Evolutionary conservation across 2,797 vertebrate species (phyloP).

Genomic region (Lagocephalus sceleratus): DNA sequence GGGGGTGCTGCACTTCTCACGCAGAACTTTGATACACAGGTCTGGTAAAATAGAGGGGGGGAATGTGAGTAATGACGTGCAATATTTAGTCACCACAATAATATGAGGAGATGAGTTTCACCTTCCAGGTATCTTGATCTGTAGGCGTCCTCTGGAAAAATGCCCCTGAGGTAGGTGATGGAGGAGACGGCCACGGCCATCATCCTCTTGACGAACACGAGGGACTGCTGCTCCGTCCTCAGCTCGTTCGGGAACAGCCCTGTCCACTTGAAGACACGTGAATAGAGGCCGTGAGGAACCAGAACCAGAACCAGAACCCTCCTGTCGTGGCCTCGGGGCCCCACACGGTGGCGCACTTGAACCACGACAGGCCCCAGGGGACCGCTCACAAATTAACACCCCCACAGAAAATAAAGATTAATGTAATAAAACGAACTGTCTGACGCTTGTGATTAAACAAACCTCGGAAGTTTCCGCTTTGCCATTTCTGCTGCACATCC

Average conservation of each 20-base stretch:
- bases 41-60: constrained; percentile 33
- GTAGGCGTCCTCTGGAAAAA: constrained; percentile 77
- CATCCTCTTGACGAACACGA: constrained; percentile 75
- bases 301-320: neutral
- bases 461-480: constrained; percentile 66
- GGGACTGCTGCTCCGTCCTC: constrained; percentile 63
- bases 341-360: constrained; percentile 22
- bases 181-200: constrained; percentile 69
- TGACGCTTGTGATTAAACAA: constrained; percentile 13
- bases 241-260: constrained; percentile 65
- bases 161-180: constrained; percentile 76
- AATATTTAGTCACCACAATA: too few relatives aligned
- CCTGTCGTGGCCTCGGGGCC: neutral
- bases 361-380: too few relatives aligned
- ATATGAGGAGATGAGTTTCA: constrained; percentile 15
- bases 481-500: constrained; percentile 37
- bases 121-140: constrained; percentile 76
- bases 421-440: too few relatives aligned
- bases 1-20: constrained; percentile 58
- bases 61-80: too few relatives aligned
- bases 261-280: constrained; percentile 53
- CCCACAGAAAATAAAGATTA: too few relatives aligned
- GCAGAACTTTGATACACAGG: constrained; percentile 75
- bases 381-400: too few relatives aligned
- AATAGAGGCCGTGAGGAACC: rapidly evolving